Conservation (phyloP, 2,888 invertebrate genomes). For the Rhingia rostrata region DNA sequence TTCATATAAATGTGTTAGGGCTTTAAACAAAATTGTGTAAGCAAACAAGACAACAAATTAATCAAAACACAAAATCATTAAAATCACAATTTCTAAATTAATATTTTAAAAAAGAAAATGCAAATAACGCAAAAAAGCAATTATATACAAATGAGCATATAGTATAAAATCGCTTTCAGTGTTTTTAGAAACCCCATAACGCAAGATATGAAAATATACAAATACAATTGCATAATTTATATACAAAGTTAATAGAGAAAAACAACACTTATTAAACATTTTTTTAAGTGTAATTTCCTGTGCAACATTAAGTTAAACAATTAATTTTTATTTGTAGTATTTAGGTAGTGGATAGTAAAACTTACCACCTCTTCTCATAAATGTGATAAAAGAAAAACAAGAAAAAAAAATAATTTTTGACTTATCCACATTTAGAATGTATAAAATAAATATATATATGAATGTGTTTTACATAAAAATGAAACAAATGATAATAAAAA, state of each 20-base stretch:
- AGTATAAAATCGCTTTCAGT: constrained; percentile 58
- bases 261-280: constrained; percentile 5
- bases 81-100: constrained; percentile 28
- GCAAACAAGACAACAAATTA: constrained; percentile 28
- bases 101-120: constrained; percentile 17
- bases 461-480: constrained; percentile 61
- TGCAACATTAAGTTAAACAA: constrained; percentile 35
- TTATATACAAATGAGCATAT: constrained; percentile 42
- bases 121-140: constrained; percentile 36
- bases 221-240: constrained; percentile 16
- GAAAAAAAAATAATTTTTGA: constrained; percentile 62
- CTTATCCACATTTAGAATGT: constrained; percentile 72
- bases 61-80: constrained; percentile 39
- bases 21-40: constrained; percentile 30
- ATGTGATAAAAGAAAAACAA: constrained; percentile 65
- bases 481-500: constrained; percentile 64
- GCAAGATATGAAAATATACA: constrained; percentile 18
- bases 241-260: constrained; percentile 10
- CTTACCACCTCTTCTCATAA: constrained; percentile 75
- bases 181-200: constrained; percentile 36
- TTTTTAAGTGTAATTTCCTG: constrained; percentile 28
- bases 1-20: constrained; percentile 52
- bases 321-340: constrained; percentile 42
- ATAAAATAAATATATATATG: constrained; percentile 51
- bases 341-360: constrained; percentile 74